Base-by-base conservation (phyloP, 2,797 vertebrate genomes). In the Onychomys torridus region DNA sequence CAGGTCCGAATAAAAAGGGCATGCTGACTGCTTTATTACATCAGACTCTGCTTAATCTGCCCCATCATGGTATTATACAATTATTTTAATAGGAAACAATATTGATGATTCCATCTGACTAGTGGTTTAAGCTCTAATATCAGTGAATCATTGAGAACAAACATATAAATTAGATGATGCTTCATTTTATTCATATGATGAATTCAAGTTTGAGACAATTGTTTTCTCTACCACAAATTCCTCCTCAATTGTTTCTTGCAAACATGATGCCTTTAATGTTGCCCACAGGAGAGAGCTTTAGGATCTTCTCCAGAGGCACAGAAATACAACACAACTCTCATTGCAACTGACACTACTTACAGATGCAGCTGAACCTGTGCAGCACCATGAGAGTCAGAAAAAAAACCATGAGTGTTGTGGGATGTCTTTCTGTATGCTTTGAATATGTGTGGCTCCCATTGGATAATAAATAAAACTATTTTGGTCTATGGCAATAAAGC, bases 81-180 rank as follows among this genome's bases (percentile, higher is more conserved):
- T 43, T 19, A 49, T 46, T 21, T 34, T 49, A 67, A 49, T 49
- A 85, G 11, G 29, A 52, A 67, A n/a, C 5, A 3, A 0, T 21
- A 3, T 0, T 11, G 5, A 55, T 37, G 27, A 5, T 49, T 25
- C 0, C 7, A 6, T 3, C 3, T 52, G 43, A 23, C 4, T 71
- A 10, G 9, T 57, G 5, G 17, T 92, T 34, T 71, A 10, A 76
- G 52, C 78, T 71, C 34, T 52, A 52, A 11, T 16, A 21, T 43
- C 17, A 37, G 34, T 55, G 3, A 49, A 4, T 25, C 21, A 29
- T 32, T 63, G n/a, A 89, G 12, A 7, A 65, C 4, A 67, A 79
- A 82, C n/a, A 49, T 57, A 40, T 86, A 52, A 9, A n/a, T 1
- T 27, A 49, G 7, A 59, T 82, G 67, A 32, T 29, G 4, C 52